These are phyloP conservation scores for Meteorus cinctellus DNA, from an alignment of 2,888 invertebrate species.

Conservation along the genomic window DNA sequence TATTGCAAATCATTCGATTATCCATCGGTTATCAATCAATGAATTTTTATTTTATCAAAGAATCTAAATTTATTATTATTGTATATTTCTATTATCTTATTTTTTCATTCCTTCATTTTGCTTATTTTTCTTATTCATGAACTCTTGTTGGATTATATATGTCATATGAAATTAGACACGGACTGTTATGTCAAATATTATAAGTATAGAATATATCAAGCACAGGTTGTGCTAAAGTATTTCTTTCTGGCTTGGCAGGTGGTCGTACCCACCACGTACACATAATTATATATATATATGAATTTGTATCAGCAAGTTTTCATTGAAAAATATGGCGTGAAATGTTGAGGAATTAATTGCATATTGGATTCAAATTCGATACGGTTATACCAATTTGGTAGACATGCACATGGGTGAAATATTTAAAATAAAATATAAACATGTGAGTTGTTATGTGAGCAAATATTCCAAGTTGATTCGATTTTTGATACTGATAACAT, in stretches of 20 bases:
- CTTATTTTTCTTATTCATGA: background rate
- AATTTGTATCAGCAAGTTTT: slow-evolving; percentile 46
- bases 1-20: too few relatives aligned
- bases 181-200: slow-evolving; percentile 3
- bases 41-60: background rate
- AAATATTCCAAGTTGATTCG: too few relatives aligned
- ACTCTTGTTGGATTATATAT: slow-evolving; percentile 1
- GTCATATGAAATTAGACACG: background rate
- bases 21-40: too few relatives aligned
- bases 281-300: slow-evolving; percentile 18
- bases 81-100: background rate
- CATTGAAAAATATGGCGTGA: slow-evolving; percentile 59
- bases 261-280: slow-evolving; percentile 52
- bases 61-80: background rate
- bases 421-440: background rate
- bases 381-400: slow-evolving; percentile 15
- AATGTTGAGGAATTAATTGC: slow-evolving; percentile 55
- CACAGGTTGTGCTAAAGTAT: slow-evolving; percentile 11
- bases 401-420: background rate
- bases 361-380: slow-evolving; percentile 59
- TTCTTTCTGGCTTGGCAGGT: slow-evolving; percentile 51
- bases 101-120: background rate
- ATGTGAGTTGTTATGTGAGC: background rate
- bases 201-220: background rate
- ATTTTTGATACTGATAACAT: too few relatives aligned